Conservation (phyloP, 2,113 vertebrate genomes). For the Castor canadensis region DNA sequence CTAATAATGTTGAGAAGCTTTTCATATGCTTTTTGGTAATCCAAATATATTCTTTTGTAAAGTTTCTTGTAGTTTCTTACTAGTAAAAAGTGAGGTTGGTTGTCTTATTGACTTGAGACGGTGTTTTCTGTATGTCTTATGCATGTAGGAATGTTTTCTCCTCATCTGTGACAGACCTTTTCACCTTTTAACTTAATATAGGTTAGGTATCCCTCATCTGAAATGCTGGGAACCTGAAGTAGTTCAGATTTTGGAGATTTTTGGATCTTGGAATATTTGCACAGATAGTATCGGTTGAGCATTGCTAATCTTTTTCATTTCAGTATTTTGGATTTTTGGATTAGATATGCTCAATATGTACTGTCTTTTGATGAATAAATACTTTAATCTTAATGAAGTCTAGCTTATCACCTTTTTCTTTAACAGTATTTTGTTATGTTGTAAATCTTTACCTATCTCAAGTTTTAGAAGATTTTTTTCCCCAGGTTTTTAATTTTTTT, state of each 20-base stretch:
- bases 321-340: neutral
- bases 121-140: neutral
- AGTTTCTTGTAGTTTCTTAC: neutral
- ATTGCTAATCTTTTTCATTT: no score
- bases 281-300: no score
- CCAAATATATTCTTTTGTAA: neutral
- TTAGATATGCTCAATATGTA: neutral
- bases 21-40: constrained; percentile 9
- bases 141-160: neutral
- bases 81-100: neutral
- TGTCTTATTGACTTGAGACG: neutral
- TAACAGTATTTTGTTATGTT: neutral
- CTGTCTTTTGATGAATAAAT: constrained; percentile 24
- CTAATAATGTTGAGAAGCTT: neutral
- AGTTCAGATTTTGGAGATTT: no score
- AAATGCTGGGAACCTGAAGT: no score
- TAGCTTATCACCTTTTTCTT: neutral
- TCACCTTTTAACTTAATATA: no score
- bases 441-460: neutral
- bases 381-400: neutral
- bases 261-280: no score
- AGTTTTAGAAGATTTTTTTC: neutral
- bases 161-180: neutral
- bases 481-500: neutral
- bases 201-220: no score